These are phyloP conservation scores for Drosophila atripex DNA, from an alignment of 2,888 invertebrate genomes.

Conservation along the genomic window DNA sequence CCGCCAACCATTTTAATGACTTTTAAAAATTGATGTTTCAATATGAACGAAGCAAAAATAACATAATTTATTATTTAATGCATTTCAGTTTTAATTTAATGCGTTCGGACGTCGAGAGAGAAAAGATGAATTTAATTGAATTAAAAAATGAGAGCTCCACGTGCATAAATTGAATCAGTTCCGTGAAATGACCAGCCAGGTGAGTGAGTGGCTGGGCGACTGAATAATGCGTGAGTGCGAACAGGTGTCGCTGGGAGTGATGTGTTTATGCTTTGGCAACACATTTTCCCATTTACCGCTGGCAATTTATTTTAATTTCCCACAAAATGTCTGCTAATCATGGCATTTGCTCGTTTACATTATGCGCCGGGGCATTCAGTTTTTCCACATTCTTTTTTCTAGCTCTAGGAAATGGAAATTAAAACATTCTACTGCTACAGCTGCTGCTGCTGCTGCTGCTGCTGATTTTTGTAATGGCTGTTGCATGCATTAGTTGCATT, in stretches of 20 bases:
- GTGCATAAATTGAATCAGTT: conserved; percentile 36
- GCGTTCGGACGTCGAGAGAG: conserved; percentile 10
- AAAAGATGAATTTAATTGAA: conserved; percentile 56
- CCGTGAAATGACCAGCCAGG: not conserved
- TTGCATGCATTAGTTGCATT: conserved; percentile 27
- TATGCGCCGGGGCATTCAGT: conserved; percentile 28
- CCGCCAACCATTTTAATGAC: conserved; percentile 42
- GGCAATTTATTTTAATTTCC: conserved; percentile 47
- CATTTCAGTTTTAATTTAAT: conserved; percentile 47
- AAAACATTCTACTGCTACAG: not conserved
- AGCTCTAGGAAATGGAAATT: conserved; percentile 3
- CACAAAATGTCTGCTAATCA: conserved; percentile 54
- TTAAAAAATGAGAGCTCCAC: conserved; percentile 37
- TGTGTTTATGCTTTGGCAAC: conserved; percentile 15
- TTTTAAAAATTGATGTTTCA: conserved; percentile 48
- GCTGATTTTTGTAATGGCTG: conserved; percentile 1
- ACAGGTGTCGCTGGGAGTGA: conserved; percentile 24
- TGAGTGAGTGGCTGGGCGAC: conserved; percentile 1
- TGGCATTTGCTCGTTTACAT: conserved; percentile 51
- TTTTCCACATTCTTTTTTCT: conserved; percentile 4
- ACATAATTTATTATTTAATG: conserved; percentile 49
- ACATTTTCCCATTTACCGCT: conserved; percentile 25
- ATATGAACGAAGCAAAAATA: conserved; percentile 9
- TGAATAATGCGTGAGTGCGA: conserved; percentile 10
- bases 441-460: not conserved